Conservation (phyloP, 2,888 invertebrate species). For the Volucella inanis region DNA sequence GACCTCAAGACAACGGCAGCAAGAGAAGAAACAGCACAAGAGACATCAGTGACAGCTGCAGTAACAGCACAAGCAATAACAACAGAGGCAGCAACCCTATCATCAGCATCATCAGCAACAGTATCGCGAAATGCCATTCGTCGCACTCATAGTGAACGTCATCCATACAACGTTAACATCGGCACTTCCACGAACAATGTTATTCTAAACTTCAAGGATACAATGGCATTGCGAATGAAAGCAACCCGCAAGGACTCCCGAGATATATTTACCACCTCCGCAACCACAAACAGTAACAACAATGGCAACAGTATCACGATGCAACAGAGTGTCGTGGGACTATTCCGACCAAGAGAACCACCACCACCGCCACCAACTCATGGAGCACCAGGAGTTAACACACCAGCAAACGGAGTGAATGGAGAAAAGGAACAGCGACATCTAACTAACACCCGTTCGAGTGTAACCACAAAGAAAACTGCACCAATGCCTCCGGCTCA, state of each 20-base stretch:
- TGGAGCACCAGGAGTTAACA: constrained; percentile 76
- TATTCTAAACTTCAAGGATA: constrained; percentile 86
- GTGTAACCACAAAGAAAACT: constrained; percentile 56
- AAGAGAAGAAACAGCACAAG: neutral
- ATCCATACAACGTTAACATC: constrained; percentile 75
- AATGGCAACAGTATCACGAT: constrained; percentile 32
- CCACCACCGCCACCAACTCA: constrained; percentile 77
- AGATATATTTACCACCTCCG: constrained; percentile 85
- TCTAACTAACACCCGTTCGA: constrained; percentile 56
- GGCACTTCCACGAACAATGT: constrained; percentile 75
- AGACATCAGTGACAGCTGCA: neutral
- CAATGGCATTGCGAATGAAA: constrained; percentile 91
- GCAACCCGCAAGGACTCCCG: constrained; percentile 86
- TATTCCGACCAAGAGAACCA: constrained; percentile 83
- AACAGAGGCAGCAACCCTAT: constrained; percentile 30
- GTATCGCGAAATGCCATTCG: constrained; percentile 83
- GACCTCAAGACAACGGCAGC: constrained; percentile 30
- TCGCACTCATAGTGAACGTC: constrained; percentile 82
- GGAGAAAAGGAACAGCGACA: constrained; percentile 48
- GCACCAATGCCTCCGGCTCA: constrained; percentile 56
- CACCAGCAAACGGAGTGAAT: constrained; percentile 35
- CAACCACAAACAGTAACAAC: neutral
- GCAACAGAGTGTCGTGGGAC: constrained; percentile 72
- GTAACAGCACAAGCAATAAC: constrained; percentile 11
- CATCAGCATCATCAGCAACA: constrained; percentile 75